Evolutionary conservation across 2,888 invertebrate genomes (phyloP).

Genomic region (Phaedon cochleariae): DNA sequence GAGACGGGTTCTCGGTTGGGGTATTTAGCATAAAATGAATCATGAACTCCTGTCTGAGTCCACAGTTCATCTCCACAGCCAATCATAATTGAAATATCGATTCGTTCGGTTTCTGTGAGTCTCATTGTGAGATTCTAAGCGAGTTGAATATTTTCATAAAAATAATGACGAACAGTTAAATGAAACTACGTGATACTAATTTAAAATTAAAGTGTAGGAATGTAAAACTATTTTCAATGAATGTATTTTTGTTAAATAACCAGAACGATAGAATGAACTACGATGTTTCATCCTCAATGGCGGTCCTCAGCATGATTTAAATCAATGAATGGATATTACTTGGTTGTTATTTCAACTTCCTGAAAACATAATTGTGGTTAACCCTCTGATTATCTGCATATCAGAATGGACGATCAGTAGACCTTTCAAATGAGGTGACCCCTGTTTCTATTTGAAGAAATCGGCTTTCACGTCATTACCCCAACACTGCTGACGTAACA

Average conservation of each 20-base stretch:
- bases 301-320: constrained; percentile 13
- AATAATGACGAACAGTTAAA: constrained; percentile 10
- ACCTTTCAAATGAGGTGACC: too few relatives aligned
- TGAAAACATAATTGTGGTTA: constrained; percentile 4
- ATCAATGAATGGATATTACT: constrained; percentile 13
- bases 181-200: constrained; percentile 1
- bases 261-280: constrained; percentile 1
- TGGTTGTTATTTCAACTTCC: constrained; percentile 13
- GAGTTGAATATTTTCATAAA: constrained; percentile 6
- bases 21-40: too few relatives aligned
- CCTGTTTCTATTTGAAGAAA: constrained; percentile 10
- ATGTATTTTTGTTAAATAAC: constrained; percentile 6
- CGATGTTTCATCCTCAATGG: too few relatives aligned
- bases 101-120: constrained; percentile 21
- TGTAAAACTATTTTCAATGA: constrained; percentile 8
- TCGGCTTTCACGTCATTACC: constrained; percentile 4
- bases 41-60: too few relatives aligned
- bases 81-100: constrained; percentile 20
- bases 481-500: background rate
- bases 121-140: constrained; percentile 7
- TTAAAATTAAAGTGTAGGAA: constrained; percentile 5
- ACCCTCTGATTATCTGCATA: background rate
- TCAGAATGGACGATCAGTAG: too few relatives aligned
- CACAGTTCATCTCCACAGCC: too few relatives aligned
- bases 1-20: too few relatives aligned